Evolutionary conservation across 2,797 vertebrate species (phyloP), one percentile per base, ranked within the genome.

Genomic region (Chelon auratus): DNA sequence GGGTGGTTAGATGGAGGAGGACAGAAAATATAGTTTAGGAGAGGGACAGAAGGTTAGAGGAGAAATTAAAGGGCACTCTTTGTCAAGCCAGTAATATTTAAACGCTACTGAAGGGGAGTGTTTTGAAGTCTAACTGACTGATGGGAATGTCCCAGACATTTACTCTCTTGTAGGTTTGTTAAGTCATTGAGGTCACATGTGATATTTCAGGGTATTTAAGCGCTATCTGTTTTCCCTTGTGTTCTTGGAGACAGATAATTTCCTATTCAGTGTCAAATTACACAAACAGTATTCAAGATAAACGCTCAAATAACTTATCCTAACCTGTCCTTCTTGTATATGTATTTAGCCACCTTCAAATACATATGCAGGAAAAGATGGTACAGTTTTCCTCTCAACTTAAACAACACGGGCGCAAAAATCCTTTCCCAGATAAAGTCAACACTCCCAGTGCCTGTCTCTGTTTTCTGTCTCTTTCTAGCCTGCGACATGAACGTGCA

Each of bases 401-500:
- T n/a, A 39, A 14, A 56, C 26, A 26, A 9, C 5, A 15, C 1
- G 43, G 33, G 20, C 14, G 15, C 5, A 22, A 45, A 45, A 45
- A 15, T 33, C 42, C 30, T 7, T 51, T 10, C 15, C 30, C 1
- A 15, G n/a, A 52, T 53, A 53, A 74, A 74, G 54, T 67, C 55
- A 55, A 40, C 64, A 3, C 47, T 61, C 39, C 56, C 14, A 45
- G 2, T 65, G 18, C 57, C 36, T 26, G 39, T n/a, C 47, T 78
- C 17, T 80, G 47, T 47, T 15, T 64, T 74, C 51, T 66, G 20
- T 83, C 42, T 82, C 57, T 37, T 7, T 78, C 17, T 91, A 99
- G 98, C 97, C 78, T 99, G 98, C 47, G 98, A 99, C 72, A 99
- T 99, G 97, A 99, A 99, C 1, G 97, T 99, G 40, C 98, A 99